Percentiles rank a stretch among this genome's conserved stretches.
phyloP scores from a whole-genome alignment of 2,888 invertebrate species.

The Eledone cirrhosa region DNA sequence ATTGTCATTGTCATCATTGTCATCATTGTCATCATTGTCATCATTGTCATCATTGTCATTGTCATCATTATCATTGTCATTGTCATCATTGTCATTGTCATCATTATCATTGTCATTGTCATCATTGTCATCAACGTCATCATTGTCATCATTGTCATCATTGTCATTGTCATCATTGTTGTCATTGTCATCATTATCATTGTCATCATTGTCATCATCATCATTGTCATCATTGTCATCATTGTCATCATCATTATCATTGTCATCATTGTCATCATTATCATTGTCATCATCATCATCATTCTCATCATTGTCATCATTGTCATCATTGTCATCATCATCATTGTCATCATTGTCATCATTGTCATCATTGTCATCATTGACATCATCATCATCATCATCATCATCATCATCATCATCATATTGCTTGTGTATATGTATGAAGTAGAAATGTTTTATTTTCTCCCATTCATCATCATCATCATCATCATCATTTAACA shows the following conservation, averaged over 20 bases:
- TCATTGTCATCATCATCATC: conserved; percentile 26
- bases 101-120: background rate
- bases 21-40: conserved; percentile 25
- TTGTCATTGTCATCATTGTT: too few relatives aligned
- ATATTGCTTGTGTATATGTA: background rate
- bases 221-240: background rate
- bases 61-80: conserved; percentile 25
- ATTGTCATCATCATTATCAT: conserved; percentile 20
- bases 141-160: background rate
- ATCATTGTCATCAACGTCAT: background rate
- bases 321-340: conserved; percentile 31
- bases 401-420: conserved; percentile 26
- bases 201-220: background rate
- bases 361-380: conserved; percentile 27
- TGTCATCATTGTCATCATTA: conserved; percentile 32
- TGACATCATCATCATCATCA: conserved; percentile 26
- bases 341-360: conserved; percentile 30
- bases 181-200: background rate
- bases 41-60: conserved; percentile 27
- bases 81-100: too few relatives aligned
- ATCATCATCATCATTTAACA: too few relatives aligned
- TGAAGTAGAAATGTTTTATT: conserved; percentile 10
- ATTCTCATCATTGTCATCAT: conserved; percentile 32
- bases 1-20: conserved; percentile 30
- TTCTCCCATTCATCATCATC: background rate